A percentile compares a stretch with the other conserved stretches of the same genome.
phyloP scores from a whole-genome alignment of 2,113 vertebrate genomes.

The Pavo muticus region DNA sequence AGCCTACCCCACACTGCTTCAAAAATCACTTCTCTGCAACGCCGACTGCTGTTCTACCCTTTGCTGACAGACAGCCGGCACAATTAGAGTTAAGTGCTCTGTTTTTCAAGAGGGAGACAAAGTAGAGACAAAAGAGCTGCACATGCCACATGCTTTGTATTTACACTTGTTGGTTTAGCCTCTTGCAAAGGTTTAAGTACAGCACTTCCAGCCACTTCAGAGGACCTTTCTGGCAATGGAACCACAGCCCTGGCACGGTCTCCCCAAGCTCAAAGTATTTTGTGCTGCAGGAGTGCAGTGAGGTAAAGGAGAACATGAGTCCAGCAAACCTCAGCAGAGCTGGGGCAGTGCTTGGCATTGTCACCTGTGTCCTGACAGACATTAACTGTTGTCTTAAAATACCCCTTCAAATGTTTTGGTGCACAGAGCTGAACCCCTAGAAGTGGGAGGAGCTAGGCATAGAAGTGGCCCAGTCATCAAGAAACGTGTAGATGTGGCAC shows the following conservation, averaged over 20 bases:
- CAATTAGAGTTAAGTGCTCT: background rate
- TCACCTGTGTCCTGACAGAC: background rate
- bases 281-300: background rate
- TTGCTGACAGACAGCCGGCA: background rate
- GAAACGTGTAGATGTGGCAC: too few species aligned
- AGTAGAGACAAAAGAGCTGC: background rate
- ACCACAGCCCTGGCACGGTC: background rate
- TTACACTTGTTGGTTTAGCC: background rate
- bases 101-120: background rate
- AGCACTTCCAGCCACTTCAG: background rate
- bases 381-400: background rate
- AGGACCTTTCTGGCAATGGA: background rate
- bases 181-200: background rate
- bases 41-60: background rate
- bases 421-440: background rate
- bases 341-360: background rate
- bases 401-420: background rate
- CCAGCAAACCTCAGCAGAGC: background rate
- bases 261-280: background rate
- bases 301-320: background rate
- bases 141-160: background rate
- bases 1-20: background rate
- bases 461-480: too few species aligned
- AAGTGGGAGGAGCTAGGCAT: background rate
- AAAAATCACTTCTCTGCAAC: background rate